Evolutionary conservation across 2,113 vertebrate species (phyloP).

Genomic region (Notarius quadriscutis): DNA sequence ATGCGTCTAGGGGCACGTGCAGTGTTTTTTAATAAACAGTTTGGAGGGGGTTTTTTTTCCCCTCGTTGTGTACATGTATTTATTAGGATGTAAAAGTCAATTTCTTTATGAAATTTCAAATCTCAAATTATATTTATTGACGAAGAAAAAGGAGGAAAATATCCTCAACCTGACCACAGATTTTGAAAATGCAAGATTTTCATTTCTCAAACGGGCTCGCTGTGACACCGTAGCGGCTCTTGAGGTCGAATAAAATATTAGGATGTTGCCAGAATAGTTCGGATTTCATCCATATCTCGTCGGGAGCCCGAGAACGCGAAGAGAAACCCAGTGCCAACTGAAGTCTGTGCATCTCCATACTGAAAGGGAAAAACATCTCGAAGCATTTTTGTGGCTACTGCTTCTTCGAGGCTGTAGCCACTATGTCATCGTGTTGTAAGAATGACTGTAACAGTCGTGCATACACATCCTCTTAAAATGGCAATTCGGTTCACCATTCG

Average conservation of each 20-base stretch:
- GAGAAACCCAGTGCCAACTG: slow-evolving; percentile 22
- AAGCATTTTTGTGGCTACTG: slow-evolving; percentile 12
- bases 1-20: slow-evolving; percentile 48
- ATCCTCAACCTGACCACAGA: not conserved
- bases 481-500: no score
- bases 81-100: not conserved
- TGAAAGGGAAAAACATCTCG: not conserved
- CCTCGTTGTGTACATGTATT: not conserved
- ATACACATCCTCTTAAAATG: no score
- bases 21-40: slow-evolving; percentile 14
- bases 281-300: slow-evolving; percentile 67
- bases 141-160: not conserved
- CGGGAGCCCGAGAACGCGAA: slow-evolving; percentile 57
- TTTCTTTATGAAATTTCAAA: not conserved
- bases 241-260: slow-evolving; percentile 74
- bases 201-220: slow-evolving; percentile 47
- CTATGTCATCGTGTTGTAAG: no score
- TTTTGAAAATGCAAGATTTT: slow-evolving; percentile 10
- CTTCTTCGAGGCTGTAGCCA: no score
- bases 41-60: not conserved
- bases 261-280: slow-evolving; percentile 72
- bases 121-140: not conserved
- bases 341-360: slow-evolving; percentile 32
- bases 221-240: slow-evolving; percentile 66
- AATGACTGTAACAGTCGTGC: no score